Base-by-base conservation (phyloP, 2,797 vertebrate genomes). In the Botia almorhae region DNA sequence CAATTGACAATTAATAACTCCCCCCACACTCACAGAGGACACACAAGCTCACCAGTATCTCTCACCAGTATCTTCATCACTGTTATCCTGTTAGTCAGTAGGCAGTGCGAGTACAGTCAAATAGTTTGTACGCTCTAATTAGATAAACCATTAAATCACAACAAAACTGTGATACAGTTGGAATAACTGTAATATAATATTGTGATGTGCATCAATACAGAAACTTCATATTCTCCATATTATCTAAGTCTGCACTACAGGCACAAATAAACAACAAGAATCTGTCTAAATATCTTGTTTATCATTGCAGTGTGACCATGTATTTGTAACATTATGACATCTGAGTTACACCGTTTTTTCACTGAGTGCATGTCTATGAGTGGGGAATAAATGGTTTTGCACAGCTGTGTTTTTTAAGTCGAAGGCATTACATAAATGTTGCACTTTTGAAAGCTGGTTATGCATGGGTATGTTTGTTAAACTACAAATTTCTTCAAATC, bases 201-300 rank as follows among this genome's bases (percentile, higher is more conserved):
- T 43, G 19, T 23, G n/a, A 23, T 63, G 23, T 67, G 36, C 16
- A 74, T 39, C 61, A 72, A n/a, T 73, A 67, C 69, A 33, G 58
- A 46, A 46, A 46, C 39, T 83, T 81, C 39, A 16, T 69, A 53
- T 60, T 74, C 14, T 53, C 81, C 89, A 90, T 86, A 87, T 90
- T 90, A 90, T 89, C 85, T 87, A 90, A 93, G 88, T 90, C 90
- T 92, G 89, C 91, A 90, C 90, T 91, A 67, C 65, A 89, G 83
- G 91, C 46, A 80, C 63, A 74, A 87, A 85, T 84, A 87, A 87
- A 87, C 23, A 26, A 78, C 2, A 6, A 55, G 29, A 71, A 71
- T 11, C 12, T 65, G 36, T 58, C 13, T 55, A 51, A 72, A 65
- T 39, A 4, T 5, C 1, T 69, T 48, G 83, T 91, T 90, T 87